These are phyloP conservation scores for Drosophila pectinifera DNA, from an alignment of 1,140 invertebrate genomes.

Conservation along the genomic window DNA sequence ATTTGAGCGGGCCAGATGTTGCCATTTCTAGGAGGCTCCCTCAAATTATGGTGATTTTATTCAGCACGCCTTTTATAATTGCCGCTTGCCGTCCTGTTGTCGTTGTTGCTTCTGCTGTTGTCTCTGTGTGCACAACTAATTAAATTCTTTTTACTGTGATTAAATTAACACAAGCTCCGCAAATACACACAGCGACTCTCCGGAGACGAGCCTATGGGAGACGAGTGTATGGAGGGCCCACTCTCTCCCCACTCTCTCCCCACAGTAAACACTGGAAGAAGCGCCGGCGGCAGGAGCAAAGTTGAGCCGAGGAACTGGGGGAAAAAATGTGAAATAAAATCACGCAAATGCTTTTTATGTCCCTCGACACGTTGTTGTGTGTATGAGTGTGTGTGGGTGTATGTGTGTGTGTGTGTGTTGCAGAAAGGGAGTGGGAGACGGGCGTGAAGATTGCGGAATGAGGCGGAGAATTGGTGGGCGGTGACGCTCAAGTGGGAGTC, in stretches of 20 bases:
- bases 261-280: slow-evolving; percentile 23
- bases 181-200: slow-evolving; percentile 35
- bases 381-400: background rate
- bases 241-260: too few relatives aligned
- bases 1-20: slow-evolving; percentile 34
- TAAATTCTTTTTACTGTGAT: slow-evolving; percentile 74
- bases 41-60: slow-evolving; percentile 57
- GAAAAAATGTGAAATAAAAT: slow-evolving; percentile 69
- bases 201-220: slow-evolving; percentile 35
- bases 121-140: slow-evolving; percentile 50
- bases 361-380: slow-evolving; percentile 37
- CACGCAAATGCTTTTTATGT: slow-evolving; percentile 75
- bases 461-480: slow-evolving; percentile 6
- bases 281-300: slow-evolving; percentile 29
- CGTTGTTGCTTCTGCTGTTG: background rate
- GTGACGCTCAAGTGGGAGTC: slow-evolving; percentile 32
- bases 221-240: too few relatives aligned
- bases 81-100: slow-evolving; percentile 9
- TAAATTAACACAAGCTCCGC: slow-evolving; percentile 64
- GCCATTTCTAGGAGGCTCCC: slow-evolving; percentile 11
- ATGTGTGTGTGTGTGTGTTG: background rate
- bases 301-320: slow-evolving; percentile 5
- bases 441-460: slow-evolving; percentile 1
- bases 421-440: background rate
- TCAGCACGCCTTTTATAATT: slow-evolving; percentile 53